Conservation (phyloP, 1,140 invertebrate genomes). For the Calephelis nemesis region DNA sequence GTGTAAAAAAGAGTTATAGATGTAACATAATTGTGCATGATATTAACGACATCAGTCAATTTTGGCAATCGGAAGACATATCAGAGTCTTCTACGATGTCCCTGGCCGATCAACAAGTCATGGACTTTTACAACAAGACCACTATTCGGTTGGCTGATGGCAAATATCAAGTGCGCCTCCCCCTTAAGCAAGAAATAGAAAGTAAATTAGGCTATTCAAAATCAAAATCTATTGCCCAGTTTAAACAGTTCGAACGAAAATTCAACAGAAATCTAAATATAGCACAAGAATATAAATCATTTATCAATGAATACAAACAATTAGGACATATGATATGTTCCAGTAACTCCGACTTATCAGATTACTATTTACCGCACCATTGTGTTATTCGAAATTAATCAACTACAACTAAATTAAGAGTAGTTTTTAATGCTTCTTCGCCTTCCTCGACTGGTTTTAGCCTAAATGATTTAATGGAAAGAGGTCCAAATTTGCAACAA, state of each 20-base stretch:
- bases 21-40: conserved; percentile 24
- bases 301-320: conserved; percentile 22
- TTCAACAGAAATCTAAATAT: conserved; percentile 20
- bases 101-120: conserved; percentile 8
- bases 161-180: conserved; percentile 19
- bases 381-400: conserved; percentile 27
- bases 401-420: conserved; percentile 23
- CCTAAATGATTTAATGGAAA: conserved; percentile 25
- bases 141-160: conserved; percentile 11
- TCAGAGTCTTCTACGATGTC: conserved; percentile 4
- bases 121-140: conserved; percentile 7
- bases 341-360: conserved; percentile 5
- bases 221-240: conserved; percentile 22
- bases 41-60: conserved; percentile 24
- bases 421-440: conserved; percentile 24
- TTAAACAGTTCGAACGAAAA: conserved; percentile 27
- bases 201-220: conserved; percentile 20
- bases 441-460: conserved; percentile 13
- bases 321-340: conserved; percentile 22
- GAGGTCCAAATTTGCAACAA: conserved; percentile 25
- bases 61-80: conserved; percentile 21
- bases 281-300: conserved; percentile 23
- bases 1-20: conserved; percentile 20
- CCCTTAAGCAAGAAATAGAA: conserved; percentile 20
- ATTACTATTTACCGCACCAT: conserved; percentile 27